Percentiles rank a stretch among this genome's conserved stretches.
phyloP scores from a whole-genome alignment of 1,140 invertebrate genomes.

The Penaeus chinensis region DNA sequence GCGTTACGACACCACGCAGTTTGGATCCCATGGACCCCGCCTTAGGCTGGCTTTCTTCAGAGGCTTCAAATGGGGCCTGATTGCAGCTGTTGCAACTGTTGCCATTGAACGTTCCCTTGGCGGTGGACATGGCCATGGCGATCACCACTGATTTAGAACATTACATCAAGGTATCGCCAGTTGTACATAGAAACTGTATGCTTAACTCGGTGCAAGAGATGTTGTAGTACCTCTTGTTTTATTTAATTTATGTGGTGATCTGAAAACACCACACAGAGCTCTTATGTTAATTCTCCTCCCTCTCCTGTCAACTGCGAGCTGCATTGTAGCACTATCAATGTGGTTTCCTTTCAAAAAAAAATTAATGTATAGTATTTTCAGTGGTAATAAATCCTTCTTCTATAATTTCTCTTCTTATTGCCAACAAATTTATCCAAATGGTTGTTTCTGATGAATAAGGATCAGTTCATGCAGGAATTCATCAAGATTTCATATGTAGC shows the following conservation, averaged over 20 bases:
- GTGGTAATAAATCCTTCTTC: too few relatives aligned
- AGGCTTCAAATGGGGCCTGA: conserved; percentile 76
- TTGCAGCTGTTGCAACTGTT: conserved; percentile 76
- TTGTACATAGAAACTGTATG: background rate
- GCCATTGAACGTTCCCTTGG: conserved; percentile 69
- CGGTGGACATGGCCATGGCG: conserved; percentile 68
- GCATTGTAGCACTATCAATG: too few relatives aligned
- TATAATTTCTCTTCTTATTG: too few relatives aligned
- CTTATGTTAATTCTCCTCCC: too few relatives aligned
- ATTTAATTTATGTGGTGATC: background rate
- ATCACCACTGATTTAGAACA: conserved; percentile 64
- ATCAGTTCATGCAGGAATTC: too few relatives aligned
- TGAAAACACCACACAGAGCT: too few relatives aligned
- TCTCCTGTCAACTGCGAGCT: too few relatives aligned
- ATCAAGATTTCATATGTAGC: too few relatives aligned
- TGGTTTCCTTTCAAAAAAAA: too few relatives aligned
- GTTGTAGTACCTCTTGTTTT: background rate
- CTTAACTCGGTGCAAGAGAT: background rate
- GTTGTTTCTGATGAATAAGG: too few relatives aligned
- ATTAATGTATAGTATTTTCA: too few relatives aligned
- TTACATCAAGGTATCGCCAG: background rate
- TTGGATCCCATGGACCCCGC: conserved; percentile 68
- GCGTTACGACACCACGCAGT: conserved; percentile 74
- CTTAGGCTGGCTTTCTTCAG: conserved; percentile 69
- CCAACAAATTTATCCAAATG: too few relatives aligned